Base-by-base conservation (phyloP, 2,113 vertebrate species). In the Gasterosteus nipponicus region DNA sequence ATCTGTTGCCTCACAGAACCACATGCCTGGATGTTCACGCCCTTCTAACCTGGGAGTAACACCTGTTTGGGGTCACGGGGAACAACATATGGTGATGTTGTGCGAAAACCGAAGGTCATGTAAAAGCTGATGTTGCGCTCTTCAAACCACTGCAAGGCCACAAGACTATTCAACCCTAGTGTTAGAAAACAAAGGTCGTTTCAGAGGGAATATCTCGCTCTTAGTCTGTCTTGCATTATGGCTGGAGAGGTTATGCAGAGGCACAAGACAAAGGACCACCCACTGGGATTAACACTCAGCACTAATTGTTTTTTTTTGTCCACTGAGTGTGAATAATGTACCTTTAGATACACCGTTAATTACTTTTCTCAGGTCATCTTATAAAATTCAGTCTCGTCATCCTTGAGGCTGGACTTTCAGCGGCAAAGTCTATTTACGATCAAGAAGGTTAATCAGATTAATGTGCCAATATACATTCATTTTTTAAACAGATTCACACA, bases 41-140 rank as follows among this genome's bases (percentile, higher is more conserved):
- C 75, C 68, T 74, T 88, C 8, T 4, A 81, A 82, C 77, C 59
- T 44, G 39, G 39, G 51, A 74, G 60, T 19, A 75, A 73, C 86
- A 82, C 46, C 73, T 79, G 71, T 86, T 85, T 68, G 69, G 22
- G 67, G 83, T 87, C 41, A 81, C n/a, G 31, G 60, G 78, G 35
- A 46, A 70, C 78, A 83, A 60, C 83, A 87, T 84, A 80, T 80
- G 87, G 56, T 15, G 57, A 51, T 63, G 51, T 22, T 77, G 49
- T 15, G 49, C 29, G 15, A 60, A 26, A 66, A 66, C 19, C 19
- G 57, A 58, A 87, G 57, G 76, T 83, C 62, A 54, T 46, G 35
- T 58, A 63, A 75, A 77, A 70, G 69, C 67, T 73, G 69, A 66
- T 76, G 66, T 65, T 71, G 49, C 57, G 69, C 9, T 63, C 38